phyloP scores from a whole-genome alignment of 2,797 vertebrate genomes.

The Hozukius guyotensis region DNA sequence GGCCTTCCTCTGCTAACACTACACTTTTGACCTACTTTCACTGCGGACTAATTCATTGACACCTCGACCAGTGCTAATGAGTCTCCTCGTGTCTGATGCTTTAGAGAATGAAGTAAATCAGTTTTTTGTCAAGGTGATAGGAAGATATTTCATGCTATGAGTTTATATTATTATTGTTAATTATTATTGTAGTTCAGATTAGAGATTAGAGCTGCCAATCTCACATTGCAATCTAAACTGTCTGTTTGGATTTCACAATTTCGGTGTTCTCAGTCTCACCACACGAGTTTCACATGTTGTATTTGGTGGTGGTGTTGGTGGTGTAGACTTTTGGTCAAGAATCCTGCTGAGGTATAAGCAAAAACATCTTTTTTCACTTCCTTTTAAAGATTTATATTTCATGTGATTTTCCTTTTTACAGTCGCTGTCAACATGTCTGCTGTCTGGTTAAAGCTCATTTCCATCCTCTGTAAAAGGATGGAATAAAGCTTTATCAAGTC shows the following conservation, averaged over 20 bases:
- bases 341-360: rapidly evolving
- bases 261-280: neutral
- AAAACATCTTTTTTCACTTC: neutral
- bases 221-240: neutral
- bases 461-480: slow-evolving; percentile 23
- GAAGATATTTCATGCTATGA: neutral
- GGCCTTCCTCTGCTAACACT: neutral
- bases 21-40: slow-evolving; percentile 37
- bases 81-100: neutral
- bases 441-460: neutral
- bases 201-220: neutral
- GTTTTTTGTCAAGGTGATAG: neutral
- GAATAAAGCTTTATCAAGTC: no score
- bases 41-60: neutral
- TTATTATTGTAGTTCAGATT: neutral
- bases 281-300: neutral
- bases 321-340: neutral
- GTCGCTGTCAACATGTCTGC: slow-evolving; percentile 40
- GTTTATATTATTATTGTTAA: neutral
- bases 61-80: neutral
- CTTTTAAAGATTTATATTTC: neutral
- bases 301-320: no score
- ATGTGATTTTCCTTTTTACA: neutral
- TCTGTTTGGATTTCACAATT: neutral
- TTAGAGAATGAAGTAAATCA: neutral